Percentiles rank a stretch among this genome's conserved stretches.
Evolutionary conservation across 1,140 invertebrate species (phyloP).

Genomic region (Caenorhabditis latens): DNA sequence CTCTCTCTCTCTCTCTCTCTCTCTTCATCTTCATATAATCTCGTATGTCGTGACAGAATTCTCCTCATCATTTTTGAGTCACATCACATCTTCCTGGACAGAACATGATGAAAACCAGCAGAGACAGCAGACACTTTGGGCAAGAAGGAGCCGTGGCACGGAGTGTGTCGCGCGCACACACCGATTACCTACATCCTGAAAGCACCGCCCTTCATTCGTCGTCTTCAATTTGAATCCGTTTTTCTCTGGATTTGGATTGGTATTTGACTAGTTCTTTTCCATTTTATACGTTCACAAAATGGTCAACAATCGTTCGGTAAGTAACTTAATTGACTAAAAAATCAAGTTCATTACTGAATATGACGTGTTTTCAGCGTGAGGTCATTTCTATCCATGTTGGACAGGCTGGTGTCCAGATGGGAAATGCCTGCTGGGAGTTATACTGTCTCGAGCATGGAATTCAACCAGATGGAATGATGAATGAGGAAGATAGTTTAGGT

Average conservation of each 20-base stretch:
- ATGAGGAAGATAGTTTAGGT: constrained; percentile 61
- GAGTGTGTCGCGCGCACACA: constrained; percentile 8
- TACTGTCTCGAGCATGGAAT: constrained; percentile 78
- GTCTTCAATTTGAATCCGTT: constrained; percentile 18
- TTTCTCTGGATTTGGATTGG: constrained; percentile 1
- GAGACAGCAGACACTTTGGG: constrained; percentile 23
- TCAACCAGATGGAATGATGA: constrained; percentile 70
- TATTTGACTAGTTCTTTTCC: neutral
- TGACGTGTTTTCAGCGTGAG: constrained; percentile 80
- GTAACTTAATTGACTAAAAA: neutral
- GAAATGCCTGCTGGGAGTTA: constrained; percentile 81
- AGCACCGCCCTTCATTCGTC: constrained; percentile 5
- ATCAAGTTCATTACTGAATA: neutral
- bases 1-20: neutral
- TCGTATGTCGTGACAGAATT: constrained; percentile 20
- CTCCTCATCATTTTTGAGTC: constrained; percentile 28
- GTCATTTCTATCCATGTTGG: constrained; percentile 89
- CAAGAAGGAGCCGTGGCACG: constrained; percentile 1
- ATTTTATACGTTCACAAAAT: neutral
- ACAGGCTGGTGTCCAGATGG: constrained; percentile 87
- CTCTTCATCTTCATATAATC: constrained; percentile 45
- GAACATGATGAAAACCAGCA: neutral
- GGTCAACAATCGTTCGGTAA: constrained; percentile 25
- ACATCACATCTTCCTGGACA: constrained; percentile 33
- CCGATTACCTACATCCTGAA: constrained; percentile 43